Conservation (phyloP, 2,888 invertebrate species). For the Drosophila macrospina region DNA sequence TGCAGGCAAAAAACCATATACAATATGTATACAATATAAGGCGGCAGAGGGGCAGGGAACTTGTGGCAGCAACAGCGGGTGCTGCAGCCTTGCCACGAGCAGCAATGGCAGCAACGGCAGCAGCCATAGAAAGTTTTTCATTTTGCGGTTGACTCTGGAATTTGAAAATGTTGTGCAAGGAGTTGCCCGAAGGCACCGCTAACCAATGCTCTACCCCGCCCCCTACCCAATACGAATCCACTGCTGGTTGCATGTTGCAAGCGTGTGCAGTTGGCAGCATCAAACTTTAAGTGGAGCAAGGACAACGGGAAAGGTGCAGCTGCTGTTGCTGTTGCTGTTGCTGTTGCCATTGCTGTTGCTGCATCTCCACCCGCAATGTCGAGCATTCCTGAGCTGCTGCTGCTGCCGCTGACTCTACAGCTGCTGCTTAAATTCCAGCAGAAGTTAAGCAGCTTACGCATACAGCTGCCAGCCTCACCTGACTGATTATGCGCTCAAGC, state of each 20-base stretch:
- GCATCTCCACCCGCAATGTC: slow-evolving; percentile 7
- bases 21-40: slow-evolving; percentile 71
- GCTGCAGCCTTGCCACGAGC: slow-evolving; percentile 36
- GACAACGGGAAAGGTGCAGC: slow-evolving; percentile 64
- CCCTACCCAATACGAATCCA: neutral
- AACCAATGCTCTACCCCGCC: slow-evolving; percentile 9
- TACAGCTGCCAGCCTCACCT: slow-evolving; percentile 39
- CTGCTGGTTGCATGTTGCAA: slow-evolving; percentile 35
- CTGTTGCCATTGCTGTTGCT: slow-evolving; percentile 54
- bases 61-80: slow-evolving; percentile 13
- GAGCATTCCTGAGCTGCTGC: slow-evolving; percentile 58
- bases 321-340: slow-evolving; percentile 14
- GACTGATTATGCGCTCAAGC: slow-evolving; percentile 51
- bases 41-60: slow-evolving; percentile 12
- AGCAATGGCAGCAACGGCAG: slow-evolving; percentile 9
- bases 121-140: slow-evolving; percentile 78
- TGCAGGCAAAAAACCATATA: slow-evolving; percentile 59
- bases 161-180: slow-evolving; percentile 76
- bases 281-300: slow-evolving; percentile 81
- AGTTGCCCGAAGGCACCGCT: slow-evolving; percentile 55
- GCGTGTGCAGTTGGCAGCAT: slow-evolving; percentile 65
- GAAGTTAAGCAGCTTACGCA: slow-evolving; percentile 76
- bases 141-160: slow-evolving; percentile 79
- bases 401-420: slow-evolving; percentile 38
- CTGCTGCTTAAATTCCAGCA: slow-evolving; percentile 65